Evolutionary conservation across 2,888 invertebrate genomes (phyloP).

Genomic region (Hermodice carunculata): DNA sequence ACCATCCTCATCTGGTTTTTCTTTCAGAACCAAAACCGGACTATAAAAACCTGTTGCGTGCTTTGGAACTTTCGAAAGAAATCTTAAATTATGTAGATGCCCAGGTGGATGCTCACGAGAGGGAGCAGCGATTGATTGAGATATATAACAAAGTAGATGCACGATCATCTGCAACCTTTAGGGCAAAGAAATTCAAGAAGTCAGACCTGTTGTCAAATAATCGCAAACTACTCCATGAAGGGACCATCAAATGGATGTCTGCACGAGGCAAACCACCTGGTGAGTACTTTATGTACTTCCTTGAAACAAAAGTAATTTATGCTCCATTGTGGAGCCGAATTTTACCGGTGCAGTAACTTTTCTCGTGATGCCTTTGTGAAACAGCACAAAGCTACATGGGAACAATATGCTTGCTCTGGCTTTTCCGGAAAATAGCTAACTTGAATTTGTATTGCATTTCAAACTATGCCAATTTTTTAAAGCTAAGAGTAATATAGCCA

Average conservation of each 20-base stretch:
- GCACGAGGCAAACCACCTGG: slow-evolving; percentile 87
- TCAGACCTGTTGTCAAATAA: slow-evolving; percentile 89
- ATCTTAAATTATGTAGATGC: slow-evolving; percentile 92
- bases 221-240: slow-evolving; percentile 86
- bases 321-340: background rate
- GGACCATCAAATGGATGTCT: slow-evolving; percentile 89
- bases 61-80: slow-evolving; percentile 86
- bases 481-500: too few species aligned
- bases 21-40: slow-evolving; percentile 79
- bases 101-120: slow-evolving; percentile 92
- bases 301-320: too few species aligned
- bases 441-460: too few species aligned
- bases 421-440: too few species aligned
- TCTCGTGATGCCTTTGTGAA: too few species aligned
- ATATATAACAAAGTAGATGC: slow-evolving; percentile 93
- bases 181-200: slow-evolving; percentile 88
- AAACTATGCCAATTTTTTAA: too few species aligned
- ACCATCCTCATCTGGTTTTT: background rate
- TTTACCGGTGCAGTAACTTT: too few species aligned
- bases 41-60: slow-evolving; percentile 83
- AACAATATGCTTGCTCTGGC: too few species aligned
- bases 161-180: slow-evolving; percentile 83
- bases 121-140: slow-evolving; percentile 89
- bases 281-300: too few species aligned
- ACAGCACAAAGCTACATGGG: too few species aligned